phyloP scores from a whole-genome alignment of 1,140 invertebrate genomes.

The Drosophila tristis region DNA sequence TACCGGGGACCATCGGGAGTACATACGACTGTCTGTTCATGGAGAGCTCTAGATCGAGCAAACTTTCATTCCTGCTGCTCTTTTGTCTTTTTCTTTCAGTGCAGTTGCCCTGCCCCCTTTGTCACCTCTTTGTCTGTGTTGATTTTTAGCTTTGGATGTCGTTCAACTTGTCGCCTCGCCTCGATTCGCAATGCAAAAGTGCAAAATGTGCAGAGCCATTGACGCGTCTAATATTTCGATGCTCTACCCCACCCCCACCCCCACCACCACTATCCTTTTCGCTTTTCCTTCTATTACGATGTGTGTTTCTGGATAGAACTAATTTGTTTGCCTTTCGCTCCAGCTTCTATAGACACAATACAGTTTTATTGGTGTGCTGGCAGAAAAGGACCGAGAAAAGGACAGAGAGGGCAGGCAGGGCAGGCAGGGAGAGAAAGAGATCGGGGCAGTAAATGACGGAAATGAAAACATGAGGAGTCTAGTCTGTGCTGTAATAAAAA shows the following conservation, averaged over 20 bases:
- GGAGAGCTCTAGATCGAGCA: no score
- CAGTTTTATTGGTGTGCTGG: constrained; percentile 67
- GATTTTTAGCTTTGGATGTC: constrained; percentile 22
- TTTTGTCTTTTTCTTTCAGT: background rate
- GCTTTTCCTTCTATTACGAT: background rate
- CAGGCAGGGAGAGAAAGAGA: no score
- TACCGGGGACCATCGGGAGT: no score
- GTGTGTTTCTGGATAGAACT: constrained; percentile 39
- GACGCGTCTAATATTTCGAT: constrained; percentile 76
- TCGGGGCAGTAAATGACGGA: no score
- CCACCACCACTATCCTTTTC: background rate
- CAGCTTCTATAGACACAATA: constrained; percentile 31
- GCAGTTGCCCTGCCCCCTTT: background rate
- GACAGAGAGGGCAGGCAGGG: no score
- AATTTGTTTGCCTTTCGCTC: constrained; percentile 63
- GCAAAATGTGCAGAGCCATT: constrained; percentile 66
- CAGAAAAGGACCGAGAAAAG: constrained; percentile 9
- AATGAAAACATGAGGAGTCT: constrained; percentile 2
- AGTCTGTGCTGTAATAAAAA: background rate
- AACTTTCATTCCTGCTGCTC: no score
- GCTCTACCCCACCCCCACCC: constrained; percentile 3
- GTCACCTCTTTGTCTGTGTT: no score
- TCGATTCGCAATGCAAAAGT: constrained; percentile 46
- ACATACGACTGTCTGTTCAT: no score
- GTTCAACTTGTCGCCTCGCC: constrained; percentile 47